Evolutionary conservation across 2,888 invertebrate species (phyloP).

Genomic region (Ennomos quercinarius): DNA sequence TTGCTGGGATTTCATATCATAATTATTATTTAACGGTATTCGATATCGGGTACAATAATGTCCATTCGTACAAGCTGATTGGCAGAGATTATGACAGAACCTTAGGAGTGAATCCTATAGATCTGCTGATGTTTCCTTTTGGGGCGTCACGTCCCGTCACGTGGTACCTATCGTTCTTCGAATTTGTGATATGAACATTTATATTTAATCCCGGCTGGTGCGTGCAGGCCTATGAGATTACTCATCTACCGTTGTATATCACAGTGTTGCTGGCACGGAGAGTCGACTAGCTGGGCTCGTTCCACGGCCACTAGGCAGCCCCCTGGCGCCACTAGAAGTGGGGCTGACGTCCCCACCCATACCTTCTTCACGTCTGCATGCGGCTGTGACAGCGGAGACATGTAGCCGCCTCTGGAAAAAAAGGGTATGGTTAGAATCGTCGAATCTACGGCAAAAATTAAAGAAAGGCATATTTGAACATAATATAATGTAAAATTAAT

Average conservation of each 20-base stretch:
- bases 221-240: conserved; percentile 48
- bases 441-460: too few relatives aligned
- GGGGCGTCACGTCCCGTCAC: too few relatives aligned
- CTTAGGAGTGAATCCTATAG: too few relatives aligned
- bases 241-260: conserved; percentile 77
- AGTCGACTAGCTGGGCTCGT: conserved; percentile 71
- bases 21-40: too few relatives aligned
- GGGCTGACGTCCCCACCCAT: conserved; percentile 74
- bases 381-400: conserved; percentile 70
- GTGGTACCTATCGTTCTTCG: too few relatives aligned
- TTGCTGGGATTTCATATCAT: too few relatives aligned
- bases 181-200: neutral
- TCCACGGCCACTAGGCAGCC: conserved; percentile 79
- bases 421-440: conserved; percentile 6
- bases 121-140: too few relatives aligned
- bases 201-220: neutral
- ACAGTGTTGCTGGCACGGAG: conserved; percentile 53
- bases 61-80: too few relatives aligned
- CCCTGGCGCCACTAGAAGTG: conserved; percentile 71
- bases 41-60: too few relatives aligned
- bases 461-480: too few relatives aligned
- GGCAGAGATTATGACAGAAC: too few relatives aligned
- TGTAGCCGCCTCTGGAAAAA: conserved; percentile 76
- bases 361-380: conserved; percentile 75
- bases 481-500: too few relatives aligned